phyloP scores from a whole-genome alignment of 2,113 vertebrate species.

The Larimichthys crocea region DNA sequence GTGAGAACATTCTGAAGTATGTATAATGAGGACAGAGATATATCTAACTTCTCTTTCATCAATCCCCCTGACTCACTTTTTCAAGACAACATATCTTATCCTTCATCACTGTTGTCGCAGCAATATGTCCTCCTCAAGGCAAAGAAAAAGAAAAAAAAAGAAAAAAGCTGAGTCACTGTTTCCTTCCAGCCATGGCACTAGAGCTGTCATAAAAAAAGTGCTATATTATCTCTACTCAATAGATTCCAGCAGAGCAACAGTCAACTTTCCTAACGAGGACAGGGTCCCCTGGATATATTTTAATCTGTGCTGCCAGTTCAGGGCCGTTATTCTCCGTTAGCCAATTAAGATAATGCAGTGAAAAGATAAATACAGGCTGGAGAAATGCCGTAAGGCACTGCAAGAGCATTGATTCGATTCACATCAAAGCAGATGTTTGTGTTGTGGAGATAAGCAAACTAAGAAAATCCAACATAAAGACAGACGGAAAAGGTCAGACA shows the following conservation, averaged over 20 bases:
- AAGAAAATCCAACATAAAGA: constrained; percentile 15
- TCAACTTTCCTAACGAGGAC: constrained; percentile 46
- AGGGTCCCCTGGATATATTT: constrained; percentile 38
- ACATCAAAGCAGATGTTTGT: constrained; percentile 40
- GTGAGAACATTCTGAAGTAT: neutral
- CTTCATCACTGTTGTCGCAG: constrained; percentile 30
- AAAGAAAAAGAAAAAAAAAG: neutral
- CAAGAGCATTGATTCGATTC: constrained; percentile 37
- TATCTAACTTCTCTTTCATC: constrained; percentile 41
- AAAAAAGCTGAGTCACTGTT: constrained; percentile 46
- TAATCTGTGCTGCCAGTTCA: constrained; percentile 53
- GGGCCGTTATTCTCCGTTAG: constrained; percentile 41
- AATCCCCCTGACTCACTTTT: constrained; percentile 23
- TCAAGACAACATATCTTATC: constrained; percentile 33
- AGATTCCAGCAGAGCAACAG: constrained; percentile 38
- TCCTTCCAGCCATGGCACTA: constrained; percentile 1
- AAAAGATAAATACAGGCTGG: constrained; percentile 56
- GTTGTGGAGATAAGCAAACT: constrained; percentile 30
- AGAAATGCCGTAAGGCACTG: constrained; percentile 21
- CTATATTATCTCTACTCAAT: constrained; percentile 40
- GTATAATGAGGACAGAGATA: constrained; percentile 20
- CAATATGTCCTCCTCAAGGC: constrained; percentile 22
- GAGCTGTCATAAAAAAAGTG: constrained; percentile 58
- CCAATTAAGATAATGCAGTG: constrained; percentile 72
- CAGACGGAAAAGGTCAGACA: constrained; percentile 43